phyloP scores from a whole-genome alignment of 1,140 invertebrate genomes.

The Drosophila elegans region DNA sequence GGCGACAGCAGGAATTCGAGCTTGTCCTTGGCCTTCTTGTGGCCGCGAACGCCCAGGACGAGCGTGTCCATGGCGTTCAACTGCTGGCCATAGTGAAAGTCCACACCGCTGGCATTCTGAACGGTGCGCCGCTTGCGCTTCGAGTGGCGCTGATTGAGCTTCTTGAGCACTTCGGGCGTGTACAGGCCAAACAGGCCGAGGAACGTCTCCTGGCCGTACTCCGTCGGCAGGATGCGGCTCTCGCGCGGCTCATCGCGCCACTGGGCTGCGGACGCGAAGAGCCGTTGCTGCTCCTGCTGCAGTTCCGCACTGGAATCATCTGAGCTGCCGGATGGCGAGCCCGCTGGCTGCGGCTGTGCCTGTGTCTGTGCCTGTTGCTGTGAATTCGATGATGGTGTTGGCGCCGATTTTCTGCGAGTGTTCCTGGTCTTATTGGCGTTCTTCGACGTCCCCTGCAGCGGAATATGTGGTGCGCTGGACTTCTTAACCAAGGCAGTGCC shows the following conservation, averaged over 20 bases:
- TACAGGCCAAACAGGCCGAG: slow-evolving; percentile 72
- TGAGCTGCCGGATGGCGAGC: slow-evolving; percentile 45
- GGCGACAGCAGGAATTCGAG: slow-evolving; percentile 69
- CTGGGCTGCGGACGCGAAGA: slow-evolving; percentile 55
- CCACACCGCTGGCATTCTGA: slow-evolving; percentile 73
- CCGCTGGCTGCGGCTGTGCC: neutral
- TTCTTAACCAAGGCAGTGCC: slow-evolving; percentile 13
- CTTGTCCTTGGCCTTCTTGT: slow-evolving; percentile 67
- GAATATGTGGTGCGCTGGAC: too few species aligned
- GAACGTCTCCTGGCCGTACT: slow-evolving; percentile 79
- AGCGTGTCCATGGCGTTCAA: slow-evolving; percentile 59
- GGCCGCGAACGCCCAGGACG: slow-evolving; percentile 50
- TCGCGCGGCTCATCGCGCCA: slow-evolving; percentile 70
- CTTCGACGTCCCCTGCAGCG: slow-evolving; percentile 3
- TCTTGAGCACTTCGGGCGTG: slow-evolving; percentile 66
- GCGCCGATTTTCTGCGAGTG: slow-evolving; percentile 17
- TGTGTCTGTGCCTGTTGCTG: neutral
- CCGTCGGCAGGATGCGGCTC: slow-evolving; percentile 50
- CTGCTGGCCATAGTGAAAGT: slow-evolving; percentile 83
- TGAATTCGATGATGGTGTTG: neutral
- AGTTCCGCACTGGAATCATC: slow-evolving; percentile 70
- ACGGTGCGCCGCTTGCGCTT: slow-evolving; percentile 80
- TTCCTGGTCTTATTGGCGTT: slow-evolving; percentile 13
- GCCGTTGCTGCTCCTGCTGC: slow-evolving; percentile 61
- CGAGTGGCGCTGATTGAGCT: slow-evolving; percentile 77